Evolutionary conservation across 2,888 invertebrate species (phyloP).

Genomic region (Elmis aenea): DNA sequence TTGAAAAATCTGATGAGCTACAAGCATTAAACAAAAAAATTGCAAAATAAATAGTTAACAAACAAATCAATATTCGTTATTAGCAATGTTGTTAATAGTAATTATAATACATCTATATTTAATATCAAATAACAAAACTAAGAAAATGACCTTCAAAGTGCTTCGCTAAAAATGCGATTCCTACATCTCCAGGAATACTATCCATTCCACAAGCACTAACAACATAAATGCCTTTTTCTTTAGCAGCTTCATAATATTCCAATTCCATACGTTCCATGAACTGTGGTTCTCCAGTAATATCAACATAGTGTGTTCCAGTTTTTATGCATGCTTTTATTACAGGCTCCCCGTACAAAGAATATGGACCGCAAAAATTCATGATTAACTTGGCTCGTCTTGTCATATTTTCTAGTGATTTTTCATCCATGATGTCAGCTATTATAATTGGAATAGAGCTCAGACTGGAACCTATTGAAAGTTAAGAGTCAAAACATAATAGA

Average conservation of each 20-base stretch:
- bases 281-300: constrained; percentile 88
- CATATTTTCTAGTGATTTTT: constrained; percentile 73
- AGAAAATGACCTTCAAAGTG: constrained; percentile 63
- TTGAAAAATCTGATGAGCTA: no score
- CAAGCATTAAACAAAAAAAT: no score
- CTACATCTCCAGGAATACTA: constrained; percentile 85
- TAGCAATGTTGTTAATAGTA: no score
- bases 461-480: constrained; percentile 53
- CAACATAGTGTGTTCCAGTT: constrained; percentile 78
- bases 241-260: constrained; percentile 67
- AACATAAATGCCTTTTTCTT: constrained; percentile 74
- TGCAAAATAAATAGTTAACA: no score
- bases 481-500: no score
- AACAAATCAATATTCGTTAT: constrained; percentile 1
- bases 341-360: constrained; percentile 81
- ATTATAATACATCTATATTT: not conserved
- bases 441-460: constrained; percentile 61
- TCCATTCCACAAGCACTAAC: constrained; percentile 92
- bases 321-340: constrained; percentile 81
- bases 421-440: constrained; percentile 72
- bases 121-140: not conserved
- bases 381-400: constrained; percentile 71
- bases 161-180: constrained; percentile 69
- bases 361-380: constrained; percentile 92
- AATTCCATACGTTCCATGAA: constrained; percentile 54